Percentiles rank a stretch among this genome's conserved stretches.
Evolutionary conservation across 1,140 invertebrate genomes (phyloP).

Genomic region (Vollenhovia emeryi): DNA sequence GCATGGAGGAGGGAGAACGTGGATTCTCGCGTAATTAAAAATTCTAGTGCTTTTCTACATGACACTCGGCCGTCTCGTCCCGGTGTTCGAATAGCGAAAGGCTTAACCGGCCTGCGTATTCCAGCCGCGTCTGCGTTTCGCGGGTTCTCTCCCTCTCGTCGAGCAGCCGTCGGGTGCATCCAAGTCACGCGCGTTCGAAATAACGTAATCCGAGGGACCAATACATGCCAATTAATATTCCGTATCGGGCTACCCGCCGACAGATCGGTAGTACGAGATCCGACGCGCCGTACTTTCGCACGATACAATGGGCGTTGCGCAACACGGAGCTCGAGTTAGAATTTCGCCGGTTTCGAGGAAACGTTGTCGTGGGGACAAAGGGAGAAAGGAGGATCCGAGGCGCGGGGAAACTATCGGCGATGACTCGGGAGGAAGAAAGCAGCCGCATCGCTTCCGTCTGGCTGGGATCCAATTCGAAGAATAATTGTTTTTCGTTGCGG

Average conservation of each 20-base stretch:
- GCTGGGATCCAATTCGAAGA: constrained; percentile 23
- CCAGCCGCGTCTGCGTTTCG: constrained; percentile 41
- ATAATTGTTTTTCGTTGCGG: constrained; percentile 25
- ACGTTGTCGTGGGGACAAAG: background rate
- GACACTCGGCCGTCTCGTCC: background rate
- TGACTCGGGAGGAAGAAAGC: constrained; percentile 1
- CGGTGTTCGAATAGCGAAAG: background rate
- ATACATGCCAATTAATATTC: constrained; percentile 72
- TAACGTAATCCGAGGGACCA: constrained; percentile 69
- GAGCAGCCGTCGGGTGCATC: constrained; percentile 43
- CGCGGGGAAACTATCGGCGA: background rate
- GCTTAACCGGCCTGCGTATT: constrained; percentile 45
- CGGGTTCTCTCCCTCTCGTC: constrained; percentile 15
- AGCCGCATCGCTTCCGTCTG: constrained; percentile 7
- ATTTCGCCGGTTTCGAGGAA: constrained; percentile 16
- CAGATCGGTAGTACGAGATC: constrained; percentile 52
- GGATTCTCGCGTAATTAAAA: constrained; percentile 16
- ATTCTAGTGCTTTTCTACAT: constrained; percentile 1
- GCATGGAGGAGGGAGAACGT: background rate
- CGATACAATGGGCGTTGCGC: constrained; percentile 49
- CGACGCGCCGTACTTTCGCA: constrained; percentile 51
- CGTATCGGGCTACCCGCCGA: constrained; percentile 64
- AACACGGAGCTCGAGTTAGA: constrained; percentile 42
- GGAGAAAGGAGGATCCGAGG: background rate
- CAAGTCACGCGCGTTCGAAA: constrained; percentile 67